Evolutionary conservation across 2,797 vertebrate species (phyloP).

Genomic region (Gallinago solitaria): DNA sequence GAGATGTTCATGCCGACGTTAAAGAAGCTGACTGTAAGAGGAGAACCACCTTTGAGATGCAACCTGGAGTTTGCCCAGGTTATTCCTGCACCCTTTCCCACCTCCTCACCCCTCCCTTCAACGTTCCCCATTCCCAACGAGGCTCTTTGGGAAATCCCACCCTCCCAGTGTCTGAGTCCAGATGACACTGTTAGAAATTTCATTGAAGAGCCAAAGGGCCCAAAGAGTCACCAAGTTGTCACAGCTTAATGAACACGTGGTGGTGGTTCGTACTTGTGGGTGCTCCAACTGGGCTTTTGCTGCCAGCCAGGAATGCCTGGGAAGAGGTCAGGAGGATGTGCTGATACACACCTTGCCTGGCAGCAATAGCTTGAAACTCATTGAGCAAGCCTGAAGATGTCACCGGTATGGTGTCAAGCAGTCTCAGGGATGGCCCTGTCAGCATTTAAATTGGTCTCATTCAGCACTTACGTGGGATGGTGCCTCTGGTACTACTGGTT

Average conservation of each 20-base stretch:
- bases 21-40: conserved; percentile 71
- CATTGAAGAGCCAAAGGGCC: background rate
- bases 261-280: background rate
- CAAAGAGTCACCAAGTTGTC: background rate
- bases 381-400: background rate
- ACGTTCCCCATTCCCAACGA: background rate
- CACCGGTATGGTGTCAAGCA: background rate
- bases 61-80: background rate
- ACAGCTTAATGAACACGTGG: background rate
- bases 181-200: background rate
- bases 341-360: background rate
- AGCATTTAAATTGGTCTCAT: rapidly evolving
- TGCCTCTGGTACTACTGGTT: background rate
- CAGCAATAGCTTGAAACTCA: background rate
- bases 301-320: background rate
- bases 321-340: background rate
- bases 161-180: background rate
- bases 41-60: background rate
- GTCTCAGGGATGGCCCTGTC: background rate
- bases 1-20: conserved; percentile 51
- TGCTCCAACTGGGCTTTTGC: background rate
- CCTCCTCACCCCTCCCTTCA: background rate
- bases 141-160: background rate
- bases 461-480: background rate
- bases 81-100: background rate